Conservation (phyloP, 1,140 invertebrate genomes). For the Temnothorax curvispinosus region DNA sequence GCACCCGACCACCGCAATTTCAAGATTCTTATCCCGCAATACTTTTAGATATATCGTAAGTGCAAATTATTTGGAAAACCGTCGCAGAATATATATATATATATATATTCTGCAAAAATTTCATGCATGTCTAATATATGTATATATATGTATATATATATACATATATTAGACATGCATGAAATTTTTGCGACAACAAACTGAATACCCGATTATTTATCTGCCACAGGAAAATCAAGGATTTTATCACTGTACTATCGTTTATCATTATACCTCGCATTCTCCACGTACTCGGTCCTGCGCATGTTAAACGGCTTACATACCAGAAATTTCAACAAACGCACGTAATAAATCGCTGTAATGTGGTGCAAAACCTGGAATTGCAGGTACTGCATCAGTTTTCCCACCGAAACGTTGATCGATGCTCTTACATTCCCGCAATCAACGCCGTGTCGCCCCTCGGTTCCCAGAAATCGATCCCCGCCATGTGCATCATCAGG, state of each 20-base stretch:
- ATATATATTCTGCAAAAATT: too few relatives aligned
- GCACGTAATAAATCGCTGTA: conserved; percentile 21
- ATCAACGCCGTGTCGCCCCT: conserved; percentile 26
- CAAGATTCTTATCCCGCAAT: background rate
- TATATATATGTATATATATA: background rate
- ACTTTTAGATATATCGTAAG: background rate
- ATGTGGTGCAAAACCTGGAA: conserved; percentile 7
- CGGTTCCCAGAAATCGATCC: conserved; percentile 30
- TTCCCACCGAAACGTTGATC: conserved; percentile 20
- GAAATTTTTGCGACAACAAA: background rate
- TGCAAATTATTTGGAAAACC: background rate
- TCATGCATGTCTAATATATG: too few relatives aligned
- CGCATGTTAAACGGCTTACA: background rate
- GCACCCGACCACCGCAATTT: background rate
- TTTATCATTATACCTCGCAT: background rate
- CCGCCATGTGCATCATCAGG: conserved; percentile 13
- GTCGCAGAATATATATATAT: background rate
- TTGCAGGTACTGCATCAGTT: conserved; percentile 3
- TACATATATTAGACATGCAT: too few relatives aligned
- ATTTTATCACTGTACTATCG: background rate
- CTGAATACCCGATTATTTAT: background rate
- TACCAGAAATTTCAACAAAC: conserved; percentile 21
- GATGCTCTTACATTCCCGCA: conserved; percentile 28
- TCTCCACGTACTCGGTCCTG: background rate
- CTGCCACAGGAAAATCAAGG: background rate